Evolutionary conservation across 2,888 invertebrate genomes (phyloP).

Genomic region (Noctua pronuba): DNA sequence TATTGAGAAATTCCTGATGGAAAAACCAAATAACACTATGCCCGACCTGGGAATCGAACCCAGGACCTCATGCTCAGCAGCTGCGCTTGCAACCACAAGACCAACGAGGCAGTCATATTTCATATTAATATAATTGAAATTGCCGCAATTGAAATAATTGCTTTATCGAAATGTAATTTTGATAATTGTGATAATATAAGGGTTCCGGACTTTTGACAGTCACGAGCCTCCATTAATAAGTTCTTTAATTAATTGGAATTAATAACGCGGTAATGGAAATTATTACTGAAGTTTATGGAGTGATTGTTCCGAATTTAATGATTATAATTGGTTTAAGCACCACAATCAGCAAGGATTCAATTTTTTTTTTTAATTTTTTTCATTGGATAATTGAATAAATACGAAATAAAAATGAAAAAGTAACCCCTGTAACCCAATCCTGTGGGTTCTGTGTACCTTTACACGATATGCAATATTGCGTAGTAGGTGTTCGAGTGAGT

Average conservation of each 20-base stretch:
- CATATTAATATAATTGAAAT: conserved; percentile 18
- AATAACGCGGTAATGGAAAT: conserved; percentile 40
- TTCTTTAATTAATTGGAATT: conserved; percentile 48
- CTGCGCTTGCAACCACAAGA: too few relatives aligned
- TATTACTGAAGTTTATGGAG: conserved; percentile 28
- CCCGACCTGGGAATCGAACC: too few relatives aligned
- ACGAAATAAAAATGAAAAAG: background rate
- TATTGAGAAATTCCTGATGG: too few relatives aligned
- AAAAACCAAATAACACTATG: too few relatives aligned
- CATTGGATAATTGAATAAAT: background rate
- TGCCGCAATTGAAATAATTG: conserved; percentile 30
- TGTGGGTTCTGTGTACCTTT: background rate
- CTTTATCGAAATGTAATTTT: conserved; percentile 33
- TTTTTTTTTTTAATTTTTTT: background rate
- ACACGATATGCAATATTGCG: too few relatives aligned
- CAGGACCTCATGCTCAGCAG: too few relatives aligned
- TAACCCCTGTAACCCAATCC: background rate
- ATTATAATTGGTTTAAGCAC: background rate
- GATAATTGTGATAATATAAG: conserved; percentile 25
- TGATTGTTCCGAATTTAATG: conserved; percentile 1
- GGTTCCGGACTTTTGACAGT: conserved; percentile 25
- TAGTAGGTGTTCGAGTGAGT: background rate
- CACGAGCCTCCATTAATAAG: conserved; percentile 26
- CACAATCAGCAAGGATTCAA: background rate
- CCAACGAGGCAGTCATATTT: background rate